Evolutionary conservation across 2,888 invertebrate species (phyloP).

Genomic region (Ceriagrion tenellum): DNA sequence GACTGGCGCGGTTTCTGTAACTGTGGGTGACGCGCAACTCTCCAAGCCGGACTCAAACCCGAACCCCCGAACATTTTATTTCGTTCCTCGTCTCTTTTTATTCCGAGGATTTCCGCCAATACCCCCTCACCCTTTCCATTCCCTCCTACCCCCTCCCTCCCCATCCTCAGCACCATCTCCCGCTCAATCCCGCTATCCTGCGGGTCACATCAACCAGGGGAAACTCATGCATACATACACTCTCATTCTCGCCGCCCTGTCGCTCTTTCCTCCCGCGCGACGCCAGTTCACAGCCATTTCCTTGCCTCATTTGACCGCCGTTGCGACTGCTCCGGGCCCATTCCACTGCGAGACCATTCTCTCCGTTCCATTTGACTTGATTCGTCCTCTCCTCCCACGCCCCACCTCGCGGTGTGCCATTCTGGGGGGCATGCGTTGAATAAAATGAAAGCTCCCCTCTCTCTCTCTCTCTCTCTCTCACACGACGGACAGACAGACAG

Average conservation of each 20-base stretch:
- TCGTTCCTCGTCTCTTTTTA: neutral
- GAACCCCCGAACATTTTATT: neutral
- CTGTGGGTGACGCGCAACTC: neutral
- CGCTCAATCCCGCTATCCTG: neutral
- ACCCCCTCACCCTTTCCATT: neutral
- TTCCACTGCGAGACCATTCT: neutral
- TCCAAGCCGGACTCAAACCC: neutral
- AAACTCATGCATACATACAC: slow-evolving; percentile 36
- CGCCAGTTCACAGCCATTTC: slow-evolving; percentile 34
- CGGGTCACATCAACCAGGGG: slow-evolving; percentile 28
- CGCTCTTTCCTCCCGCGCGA: neutral
- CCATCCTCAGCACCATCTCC: too few species aligned
- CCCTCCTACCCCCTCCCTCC: too few species aligned
- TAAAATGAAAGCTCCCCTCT: slow-evolving; percentile 17
- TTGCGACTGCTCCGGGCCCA: neutral
- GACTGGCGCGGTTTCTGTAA: neutral
- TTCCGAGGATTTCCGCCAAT: neutral
- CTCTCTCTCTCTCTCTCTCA: too few species aligned
- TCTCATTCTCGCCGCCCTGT: slow-evolving; percentile 1
- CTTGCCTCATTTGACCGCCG: slow-evolving; percentile 39
- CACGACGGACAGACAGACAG: neutral
- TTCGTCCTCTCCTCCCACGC: neutral
- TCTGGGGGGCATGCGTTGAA: neutral
- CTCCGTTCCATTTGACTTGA: slow-evolving; percentile 36
- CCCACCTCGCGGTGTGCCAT: neutral